These are phyloP conservation scores for Pherbina coryleti DNA, from an alignment of 2,888 invertebrate species.

Conservation along the genomic window DNA sequence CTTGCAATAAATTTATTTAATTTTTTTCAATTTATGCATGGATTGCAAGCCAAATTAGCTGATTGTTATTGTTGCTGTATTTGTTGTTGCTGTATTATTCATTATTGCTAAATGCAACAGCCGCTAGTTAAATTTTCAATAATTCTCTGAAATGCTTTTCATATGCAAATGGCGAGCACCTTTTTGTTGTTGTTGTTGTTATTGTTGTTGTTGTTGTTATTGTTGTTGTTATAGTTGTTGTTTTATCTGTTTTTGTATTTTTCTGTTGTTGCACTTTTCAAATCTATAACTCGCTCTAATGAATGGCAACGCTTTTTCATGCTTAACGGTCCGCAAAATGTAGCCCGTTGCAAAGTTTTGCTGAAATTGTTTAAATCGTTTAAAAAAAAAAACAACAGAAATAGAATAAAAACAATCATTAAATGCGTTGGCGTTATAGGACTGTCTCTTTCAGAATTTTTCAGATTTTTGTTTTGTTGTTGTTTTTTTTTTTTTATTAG, in stretches of 20 bases:
- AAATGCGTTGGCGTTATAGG: too few relatives aligned
- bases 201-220: background rate
- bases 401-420: too few relatives aligned
- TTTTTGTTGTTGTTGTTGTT: background rate
- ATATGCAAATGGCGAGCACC: background rate
- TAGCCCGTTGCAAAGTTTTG: background rate
- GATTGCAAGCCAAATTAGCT: background rate
- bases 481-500: background rate
- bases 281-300: slow-evolving; percentile 6
- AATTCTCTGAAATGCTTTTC: slow-evolving; percentile 4
- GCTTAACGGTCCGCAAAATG: slow-evolving; percentile 14
- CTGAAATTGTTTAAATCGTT: too few relatives aligned
- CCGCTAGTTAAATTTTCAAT: background rate
- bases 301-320: slow-evolving; percentile 11
- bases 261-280: slow-evolving; percentile 11
- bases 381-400: too few relatives aligned
- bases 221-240: background rate
- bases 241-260: background rate
- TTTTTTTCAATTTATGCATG: background rate
- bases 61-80: background rate
- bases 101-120: background rate
- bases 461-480: background rate
- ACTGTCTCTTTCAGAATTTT: too few relatives aligned
- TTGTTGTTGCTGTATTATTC: background rate
- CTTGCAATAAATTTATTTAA: background rate